These are phyloP conservation scores for Caenorhabditis tropicalis DNA, from an alignment of 1,140 invertebrate genomes.

Conservation along the genomic window DNA sequence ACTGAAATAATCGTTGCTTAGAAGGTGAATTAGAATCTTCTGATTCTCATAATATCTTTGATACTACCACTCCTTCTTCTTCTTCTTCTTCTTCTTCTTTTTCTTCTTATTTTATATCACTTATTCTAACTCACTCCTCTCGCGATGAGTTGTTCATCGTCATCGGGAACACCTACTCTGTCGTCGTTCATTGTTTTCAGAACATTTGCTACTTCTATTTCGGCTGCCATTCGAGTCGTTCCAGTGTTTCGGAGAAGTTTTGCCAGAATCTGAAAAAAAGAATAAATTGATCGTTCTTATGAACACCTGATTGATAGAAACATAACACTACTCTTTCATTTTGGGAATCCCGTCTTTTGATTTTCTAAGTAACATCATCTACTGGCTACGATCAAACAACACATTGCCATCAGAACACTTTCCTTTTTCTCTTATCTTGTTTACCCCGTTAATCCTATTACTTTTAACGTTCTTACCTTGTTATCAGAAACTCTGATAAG, in stretches of 20 bases:
- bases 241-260: conserved; percentile 24
- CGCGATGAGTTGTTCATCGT: conserved; percentile 24
- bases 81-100: too few species aligned
- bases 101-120: conserved; percentile 13
- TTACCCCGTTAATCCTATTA: not conserved
- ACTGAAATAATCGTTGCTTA: not conserved
- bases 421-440: not conserved
- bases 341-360: too few species aligned
- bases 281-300: too few species aligned
- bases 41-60: too few species aligned
- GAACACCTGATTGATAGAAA: too few species aligned
- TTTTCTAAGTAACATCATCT: too few species aligned
- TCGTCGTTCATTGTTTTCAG: conserved; percentile 35
- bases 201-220: conserved; percentile 28
- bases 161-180: conserved; percentile 28
- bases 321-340: too few species aligned
- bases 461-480: not conserved
- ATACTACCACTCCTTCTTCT: not conserved
- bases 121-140: conserved; percentile 19
- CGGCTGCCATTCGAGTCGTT: conserved; percentile 21
- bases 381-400: not conserved
- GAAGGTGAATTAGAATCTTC: too few species aligned
- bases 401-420: not conserved
- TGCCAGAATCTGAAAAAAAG: conserved; percentile 21
- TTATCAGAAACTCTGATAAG: conserved; percentile 41